A percentile compares a stretch with the other conserved stretches of the same genome.
These are phyloP conservation scores for Malurus leucopterus DNA, from an alignment of 2,797 vertebrate species.

Conservation along the genomic window DNA sequence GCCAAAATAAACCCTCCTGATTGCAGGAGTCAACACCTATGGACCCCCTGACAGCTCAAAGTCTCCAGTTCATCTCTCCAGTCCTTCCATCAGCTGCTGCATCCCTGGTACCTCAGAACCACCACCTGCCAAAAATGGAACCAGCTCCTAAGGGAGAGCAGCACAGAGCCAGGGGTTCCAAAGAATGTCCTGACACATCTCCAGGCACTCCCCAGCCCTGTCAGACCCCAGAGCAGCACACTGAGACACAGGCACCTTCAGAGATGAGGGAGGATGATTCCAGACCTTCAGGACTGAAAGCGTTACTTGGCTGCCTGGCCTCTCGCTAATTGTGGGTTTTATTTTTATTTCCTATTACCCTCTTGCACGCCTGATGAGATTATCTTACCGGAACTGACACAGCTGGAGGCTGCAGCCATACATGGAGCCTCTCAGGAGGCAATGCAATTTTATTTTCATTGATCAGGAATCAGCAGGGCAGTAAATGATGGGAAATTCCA, in stretches of 20 bases:
- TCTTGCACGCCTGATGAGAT: conserved; percentile 79
- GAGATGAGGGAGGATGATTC: background rate
- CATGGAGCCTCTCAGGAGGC: conserved; percentile 79
- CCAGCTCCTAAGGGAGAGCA: background rate
- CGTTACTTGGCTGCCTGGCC: conserved; percentile 66
- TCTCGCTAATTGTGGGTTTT: conserved; percentile 78
- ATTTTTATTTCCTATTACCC: conserved; percentile 83
- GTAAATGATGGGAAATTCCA: conserved; percentile 85
- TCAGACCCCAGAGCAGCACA: fast-evolving
- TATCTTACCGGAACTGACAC: conserved; percentile 84
- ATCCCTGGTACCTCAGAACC: background rate
- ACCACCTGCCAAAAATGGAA: background rate
- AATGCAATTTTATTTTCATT: conserved; percentile 85
- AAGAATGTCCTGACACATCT: fast-evolving
- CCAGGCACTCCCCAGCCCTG: background rate
- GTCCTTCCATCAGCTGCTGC: background rate
- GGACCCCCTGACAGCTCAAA: background rate
- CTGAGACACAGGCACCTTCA: fast-evolving
- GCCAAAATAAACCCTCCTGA: background rate
- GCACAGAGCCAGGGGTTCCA: background rate
- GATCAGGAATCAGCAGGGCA: conserved; percentile 85
- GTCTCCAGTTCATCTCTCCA: conserved; percentile 2
- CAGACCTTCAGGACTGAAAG: conserved; percentile 63
- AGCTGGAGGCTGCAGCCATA: conserved; percentile 77
- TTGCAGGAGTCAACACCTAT: background rate